These are phyloP conservation scores for Caradrina clavipalpis DNA, from an alignment of 2,888 invertebrate species.

Conservation along the genomic window DNA sequence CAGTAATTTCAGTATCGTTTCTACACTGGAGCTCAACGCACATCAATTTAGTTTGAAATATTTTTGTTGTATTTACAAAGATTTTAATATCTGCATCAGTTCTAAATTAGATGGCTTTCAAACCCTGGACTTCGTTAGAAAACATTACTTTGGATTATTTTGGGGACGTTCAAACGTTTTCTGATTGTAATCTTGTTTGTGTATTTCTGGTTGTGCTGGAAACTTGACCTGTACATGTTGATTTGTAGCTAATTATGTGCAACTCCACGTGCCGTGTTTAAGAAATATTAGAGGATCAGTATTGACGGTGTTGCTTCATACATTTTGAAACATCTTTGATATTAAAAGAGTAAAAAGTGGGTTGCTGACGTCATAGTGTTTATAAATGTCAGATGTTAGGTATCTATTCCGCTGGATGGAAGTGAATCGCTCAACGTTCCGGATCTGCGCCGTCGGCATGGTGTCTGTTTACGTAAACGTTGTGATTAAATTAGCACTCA, in stretches of 20 bases:
- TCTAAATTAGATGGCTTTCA: constrained; percentile 54
- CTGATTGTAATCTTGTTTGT: constrained; percentile 41
- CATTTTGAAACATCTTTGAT: not conserved
- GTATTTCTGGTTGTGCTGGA: constrained; percentile 55
- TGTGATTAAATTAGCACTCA: not conserved
- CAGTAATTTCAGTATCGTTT: constrained; percentile 74
- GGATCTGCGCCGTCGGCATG: not conserved
- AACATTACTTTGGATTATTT: constrained; percentile 50
- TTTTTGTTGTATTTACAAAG: constrained; percentile 31
- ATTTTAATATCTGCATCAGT: constrained; percentile 30
- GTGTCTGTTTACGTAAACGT: constrained; percentile 3
- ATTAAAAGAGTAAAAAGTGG: constrained; percentile 11
- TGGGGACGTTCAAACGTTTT: constrained; percentile 26
- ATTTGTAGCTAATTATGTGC: constrained; percentile 49
- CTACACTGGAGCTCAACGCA: constrained; percentile 58
- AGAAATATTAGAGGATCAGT: constrained; percentile 10
- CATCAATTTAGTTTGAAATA: constrained; percentile 35
- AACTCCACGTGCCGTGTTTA: constrained; percentile 44
- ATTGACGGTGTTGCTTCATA: not conserved
- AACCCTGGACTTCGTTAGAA: constrained; percentile 48
- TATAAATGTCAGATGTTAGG: not conserved
- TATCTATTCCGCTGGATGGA: not conserved
- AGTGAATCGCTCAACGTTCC: not conserved
- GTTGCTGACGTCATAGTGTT: constrained; percentile 13
- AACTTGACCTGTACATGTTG: constrained; percentile 50